Conservation (phyloP, 2,888 invertebrate genomes). For the Zelleria hepariella region DNA sequence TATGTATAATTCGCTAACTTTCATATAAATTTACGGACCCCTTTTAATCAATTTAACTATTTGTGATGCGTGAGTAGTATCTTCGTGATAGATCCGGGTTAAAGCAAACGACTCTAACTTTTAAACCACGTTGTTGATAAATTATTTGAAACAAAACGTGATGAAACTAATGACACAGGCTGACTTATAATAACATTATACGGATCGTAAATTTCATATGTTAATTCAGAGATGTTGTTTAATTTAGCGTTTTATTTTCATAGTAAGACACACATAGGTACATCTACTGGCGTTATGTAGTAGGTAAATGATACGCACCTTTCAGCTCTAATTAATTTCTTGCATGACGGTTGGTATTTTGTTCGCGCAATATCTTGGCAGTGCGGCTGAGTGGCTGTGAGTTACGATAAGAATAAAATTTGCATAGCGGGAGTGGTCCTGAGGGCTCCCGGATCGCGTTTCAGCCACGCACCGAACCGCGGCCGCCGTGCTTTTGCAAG, state of each 20-base stretch:
- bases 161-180: not conserved
- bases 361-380: not conserved
- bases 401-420: no score
- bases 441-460: not conserved
- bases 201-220: not conserved
- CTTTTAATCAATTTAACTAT: not conserved
- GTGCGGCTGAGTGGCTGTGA: not conserved
- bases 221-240: not conserved
- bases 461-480: not conserved
- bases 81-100: constrained; percentile 53
- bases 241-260: no score
- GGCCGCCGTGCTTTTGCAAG: not conserved
- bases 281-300: not conserved
- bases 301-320: not conserved
- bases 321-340: not conserved
- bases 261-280: not conserved
- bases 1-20: not conserved
- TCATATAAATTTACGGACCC: not conserved
- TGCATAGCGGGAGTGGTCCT: not conserved
- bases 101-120: constrained; percentile 47
- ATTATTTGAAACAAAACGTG: not conserved
- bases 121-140: not conserved
- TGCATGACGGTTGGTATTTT: not conserved
- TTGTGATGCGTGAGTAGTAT: not conserved
- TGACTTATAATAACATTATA: not conserved